A percentile compares a stretch with the other conserved stretches of the same genome.
Evolutionary conservation across 2,113 vertebrate species (phyloP).

Genomic region (Cepphus grylle): DNA sequence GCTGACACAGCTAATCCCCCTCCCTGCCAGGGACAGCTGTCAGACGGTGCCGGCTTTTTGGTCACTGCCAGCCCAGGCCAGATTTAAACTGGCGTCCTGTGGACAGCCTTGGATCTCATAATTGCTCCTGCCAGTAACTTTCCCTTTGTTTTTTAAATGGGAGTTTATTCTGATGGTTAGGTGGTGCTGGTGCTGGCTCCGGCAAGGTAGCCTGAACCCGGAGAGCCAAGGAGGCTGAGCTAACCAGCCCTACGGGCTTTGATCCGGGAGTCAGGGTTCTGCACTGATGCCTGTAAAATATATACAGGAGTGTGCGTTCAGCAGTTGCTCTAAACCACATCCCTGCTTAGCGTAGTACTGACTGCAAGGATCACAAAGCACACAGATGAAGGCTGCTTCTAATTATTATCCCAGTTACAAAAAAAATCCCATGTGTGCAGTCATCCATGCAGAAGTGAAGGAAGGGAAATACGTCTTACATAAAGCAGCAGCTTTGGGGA

Average conservation of each 20-base stretch:
- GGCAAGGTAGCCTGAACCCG: background rate
- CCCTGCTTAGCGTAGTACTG: background rate
- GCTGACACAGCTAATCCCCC: background rate
- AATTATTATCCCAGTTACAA: background rate
- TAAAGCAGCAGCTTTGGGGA: background rate
- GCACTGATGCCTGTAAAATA: background rate
- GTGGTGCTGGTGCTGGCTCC: background rate
- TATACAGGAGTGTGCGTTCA: background rate
- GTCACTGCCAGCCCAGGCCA: background rate
- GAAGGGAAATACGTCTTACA: background rate
- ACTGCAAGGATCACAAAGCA: background rate
- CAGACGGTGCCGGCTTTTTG: fast-evolving
- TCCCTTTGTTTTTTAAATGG: background rate
- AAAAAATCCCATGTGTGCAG: background rate
- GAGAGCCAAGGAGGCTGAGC: background rate
- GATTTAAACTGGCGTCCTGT: background rate
- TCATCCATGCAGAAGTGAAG: background rate
- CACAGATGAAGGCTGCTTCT: background rate
- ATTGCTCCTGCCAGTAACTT: fast-evolving
- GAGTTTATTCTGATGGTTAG: background rate
- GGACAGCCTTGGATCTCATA: background rate
- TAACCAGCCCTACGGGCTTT: background rate
- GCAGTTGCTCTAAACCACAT: background rate
- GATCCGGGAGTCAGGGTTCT: background rate
- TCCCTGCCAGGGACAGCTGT: background rate